Base-by-base conservation (phyloP, 1,140 invertebrate genomes). In the Brachionus paranguensis region DNA sequence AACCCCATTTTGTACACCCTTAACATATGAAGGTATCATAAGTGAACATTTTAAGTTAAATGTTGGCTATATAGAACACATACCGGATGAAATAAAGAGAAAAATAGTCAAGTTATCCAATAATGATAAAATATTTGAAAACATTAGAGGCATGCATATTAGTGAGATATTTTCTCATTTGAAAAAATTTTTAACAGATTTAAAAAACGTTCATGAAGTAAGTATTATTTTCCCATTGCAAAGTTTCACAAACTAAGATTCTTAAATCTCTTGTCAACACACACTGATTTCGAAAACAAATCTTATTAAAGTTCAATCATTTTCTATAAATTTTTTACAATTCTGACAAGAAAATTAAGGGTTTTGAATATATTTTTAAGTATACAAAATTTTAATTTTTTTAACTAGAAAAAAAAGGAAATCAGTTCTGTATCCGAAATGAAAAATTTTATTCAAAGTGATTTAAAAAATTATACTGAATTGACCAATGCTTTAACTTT, bases 131-230 rank as follows among this genome's bases (percentile, higher is more conserved):
- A 50, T 76, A 50, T 81, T 81, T 64, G 78, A 64, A 41, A 60
- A 81, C 12, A 81, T 81, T 24, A 24, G 78, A 43, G 53, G 53
- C 1, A 81, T 81, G 78, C 78, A 81, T 68, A 81, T 81, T 12
- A 68, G 78, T 37, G 78, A 81, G 29, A 68, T 81, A 64, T 81
- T 81, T 17, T 17, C 64, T 14, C 78, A 81, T 81, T 65, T 81
- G 10, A 81, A 81, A 47, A 24, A 81, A 3, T 47, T 81, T 64
- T 14, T 81, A 68, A 20, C 1, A 2, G 41, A 81, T 20, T 27
- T 81, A 12, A 81, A 81, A 81, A 68, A 60, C 41, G 41, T 81
- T 47, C 29, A 81, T 17, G 78, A 81, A 45, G 78, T 68, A 68
- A 81, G 33, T 37, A 37, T 37, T 37, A 37, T 37, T 37, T 37